phyloP scores from a whole-genome alignment of 2,113 vertebrate genomes.

The Bettongia penicillata region DNA sequence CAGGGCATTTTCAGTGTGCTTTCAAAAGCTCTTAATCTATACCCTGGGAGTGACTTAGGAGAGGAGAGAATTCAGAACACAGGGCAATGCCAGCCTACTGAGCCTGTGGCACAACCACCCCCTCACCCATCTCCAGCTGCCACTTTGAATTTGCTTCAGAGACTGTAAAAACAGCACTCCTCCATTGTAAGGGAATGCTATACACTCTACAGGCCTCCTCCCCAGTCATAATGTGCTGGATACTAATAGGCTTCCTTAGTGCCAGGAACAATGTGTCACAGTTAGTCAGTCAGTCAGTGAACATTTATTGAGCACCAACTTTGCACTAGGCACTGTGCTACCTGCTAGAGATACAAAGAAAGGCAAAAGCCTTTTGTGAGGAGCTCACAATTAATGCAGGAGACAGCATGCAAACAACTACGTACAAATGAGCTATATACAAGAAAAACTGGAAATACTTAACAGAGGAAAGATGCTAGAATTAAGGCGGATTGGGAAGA shows the following conservation, averaged over 20 bases:
- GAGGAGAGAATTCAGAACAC: not conserved
- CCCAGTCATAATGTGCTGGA: not conserved
- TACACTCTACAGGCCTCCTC: not conserved
- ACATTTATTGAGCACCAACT: not conserved
- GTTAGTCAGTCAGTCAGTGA: not conserved
- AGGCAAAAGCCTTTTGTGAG: not conserved
- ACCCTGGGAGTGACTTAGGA: slow-evolving; percentile 22
- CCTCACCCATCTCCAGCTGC: not conserved
- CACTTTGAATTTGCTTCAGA: not conserved
- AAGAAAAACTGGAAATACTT: not conserved
- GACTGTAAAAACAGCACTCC: not conserved
- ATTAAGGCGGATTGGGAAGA: not conserved
- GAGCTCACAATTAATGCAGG: not conserved
- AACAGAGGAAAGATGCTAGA: not conserved
- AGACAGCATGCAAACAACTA: not conserved
- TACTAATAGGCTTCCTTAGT: not conserved
- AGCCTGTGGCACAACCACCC: not conserved
- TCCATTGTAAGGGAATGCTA: not conserved
- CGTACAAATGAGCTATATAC: not conserved
- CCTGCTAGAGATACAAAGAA: not conserved
- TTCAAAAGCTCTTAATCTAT: slow-evolving; percentile 10
- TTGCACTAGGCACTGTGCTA: not conserved
- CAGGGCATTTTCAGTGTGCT: slow-evolving; percentile 22
- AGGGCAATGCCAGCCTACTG: not conserved
- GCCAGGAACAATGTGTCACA: not conserved